Percentiles rank a stretch among this genome's conserved stretches.
phyloP scores from a whole-genome alignment of 1,140 invertebrate species.

The Phortica variegata region DNA sequence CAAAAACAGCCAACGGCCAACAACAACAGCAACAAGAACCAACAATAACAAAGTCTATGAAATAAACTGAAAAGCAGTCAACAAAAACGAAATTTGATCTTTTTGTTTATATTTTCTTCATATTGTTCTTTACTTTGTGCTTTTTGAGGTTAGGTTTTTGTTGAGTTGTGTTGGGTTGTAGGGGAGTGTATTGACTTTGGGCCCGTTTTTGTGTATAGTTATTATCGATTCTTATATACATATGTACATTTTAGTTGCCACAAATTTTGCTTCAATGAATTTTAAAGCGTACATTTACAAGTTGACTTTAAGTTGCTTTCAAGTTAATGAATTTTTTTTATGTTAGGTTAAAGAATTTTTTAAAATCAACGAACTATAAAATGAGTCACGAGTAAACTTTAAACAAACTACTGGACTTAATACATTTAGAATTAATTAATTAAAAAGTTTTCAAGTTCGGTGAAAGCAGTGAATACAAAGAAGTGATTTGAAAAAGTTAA shows the following conservation, averaged over 20 bases:
- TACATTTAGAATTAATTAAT: too few species aligned
- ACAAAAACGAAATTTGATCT: slow-evolving; percentile 32
- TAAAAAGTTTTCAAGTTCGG: too few species aligned
- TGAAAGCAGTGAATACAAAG: too few species aligned
- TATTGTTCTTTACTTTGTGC: slow-evolving; percentile 1
- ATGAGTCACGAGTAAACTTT: too few species aligned
- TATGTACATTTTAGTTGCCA: not conserved
- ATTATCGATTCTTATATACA: slow-evolving; percentile 26
- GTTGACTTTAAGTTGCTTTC: too few species aligned
- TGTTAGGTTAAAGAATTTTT: too few species aligned
- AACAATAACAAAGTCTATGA: slow-evolving; percentile 41
- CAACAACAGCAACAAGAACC: slow-evolving; percentile 9
- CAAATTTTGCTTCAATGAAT: slow-evolving; percentile 10
- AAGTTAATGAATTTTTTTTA: too few species aligned
- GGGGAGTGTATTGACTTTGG: slow-evolving; percentile 9
- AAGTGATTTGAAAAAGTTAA: too few species aligned
- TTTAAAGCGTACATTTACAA: too few species aligned
- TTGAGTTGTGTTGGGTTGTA: slow-evolving; percentile 20
- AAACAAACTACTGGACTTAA: too few species aligned
- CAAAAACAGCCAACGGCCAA: slow-evolving; percentile 3
- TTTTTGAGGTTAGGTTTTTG: slow-evolving; percentile 20
- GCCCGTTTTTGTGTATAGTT: not conserved
- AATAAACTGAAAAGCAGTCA: too few species aligned
- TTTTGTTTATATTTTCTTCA: slow-evolving; percentile 49
- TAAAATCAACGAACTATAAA: too few species aligned